Evolutionary conservation across 2,113 vertebrate species (phyloP).

Genomic region (Rattus rattus): DNA sequence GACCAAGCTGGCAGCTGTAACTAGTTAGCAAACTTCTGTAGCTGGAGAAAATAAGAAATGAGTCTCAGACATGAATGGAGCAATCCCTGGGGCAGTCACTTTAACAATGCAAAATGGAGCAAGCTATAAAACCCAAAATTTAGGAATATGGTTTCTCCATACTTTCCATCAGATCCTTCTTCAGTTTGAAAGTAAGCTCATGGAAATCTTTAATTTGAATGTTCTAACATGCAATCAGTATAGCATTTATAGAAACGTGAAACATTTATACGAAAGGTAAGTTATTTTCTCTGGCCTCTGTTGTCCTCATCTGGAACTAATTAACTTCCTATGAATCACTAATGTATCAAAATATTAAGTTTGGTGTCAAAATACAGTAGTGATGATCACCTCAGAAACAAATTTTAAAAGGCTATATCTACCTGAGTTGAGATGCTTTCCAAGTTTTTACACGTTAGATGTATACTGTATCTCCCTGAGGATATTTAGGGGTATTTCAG

Average conservation of each 20-base stretch:
- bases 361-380: not conserved
- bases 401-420: conserved; percentile 18
- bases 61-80: not conserved
- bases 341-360: not conserved
- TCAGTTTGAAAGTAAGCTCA: conserved; percentile 19
- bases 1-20: not conserved
- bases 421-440: not conserved
- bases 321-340: not conserved
- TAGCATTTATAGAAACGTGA: not conserved
- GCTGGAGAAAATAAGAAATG: too few relatives aligned
- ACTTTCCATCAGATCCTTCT: not conserved
- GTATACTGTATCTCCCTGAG: not conserved
- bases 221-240: not conserved
- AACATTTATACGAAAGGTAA: not conserved
- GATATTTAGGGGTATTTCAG: not conserved
- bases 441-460: not conserved
- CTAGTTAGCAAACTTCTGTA: not conserved
- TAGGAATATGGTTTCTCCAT: not conserved
- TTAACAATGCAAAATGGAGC: not conserved
- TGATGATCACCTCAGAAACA: conserved; percentile 3
- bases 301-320: not conserved
- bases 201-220: conserved; percentile 8
- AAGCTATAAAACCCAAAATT: not conserved
- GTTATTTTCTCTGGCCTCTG: conserved; percentile 15
- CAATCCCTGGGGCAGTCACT: not conserved